Base-by-base conservation (phyloP, 2,888 invertebrate species). In the Melieria crassipennis region DNA sequence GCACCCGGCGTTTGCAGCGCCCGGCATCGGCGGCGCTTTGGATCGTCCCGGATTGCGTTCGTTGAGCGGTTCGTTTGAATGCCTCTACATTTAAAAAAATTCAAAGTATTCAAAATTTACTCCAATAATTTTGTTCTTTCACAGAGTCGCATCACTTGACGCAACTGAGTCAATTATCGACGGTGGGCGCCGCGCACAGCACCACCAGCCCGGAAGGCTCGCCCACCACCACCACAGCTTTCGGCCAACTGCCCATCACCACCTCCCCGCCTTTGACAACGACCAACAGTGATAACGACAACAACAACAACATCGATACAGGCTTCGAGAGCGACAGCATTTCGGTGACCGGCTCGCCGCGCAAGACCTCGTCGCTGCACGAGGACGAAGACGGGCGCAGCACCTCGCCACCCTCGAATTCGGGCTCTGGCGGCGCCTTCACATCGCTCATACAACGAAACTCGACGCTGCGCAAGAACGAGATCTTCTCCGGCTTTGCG, bases 131-230 rank as follows among this genome's bases (percentile, higher is more conserved):
- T 30, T 52, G 4, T 4, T 55, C 52, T 70, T 42, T 16, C 16
- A 50, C 52, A 77, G 76, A 75, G 45, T 45, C 71, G 7, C 75
- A 75, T 71, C 85, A 80, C 58, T 78, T 82, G 69, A 77, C 78
- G 13, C 83, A 83, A 71, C 74, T 83, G 56, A 81, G 80, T 78
- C 84, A 83, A 77, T 79, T 85, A 80, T 82, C 83, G 16, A 88
- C 75, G 84, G 78, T 82, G 70, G 82, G 83, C 0, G 79, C 82
- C 16, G 91, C 92, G 50, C 92, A 92, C 81, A 92, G 92, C 84
- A 92, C 92, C 58, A 92, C 92, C 42, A 92, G 92, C 75, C 92
- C 92, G 0, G 91, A 90, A 78, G 90, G 88, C 62, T 92, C 92
- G 0, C 90, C 90, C 2, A 87, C 83, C 10, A 81, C 84, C 6